Conservation (phyloP, 2,797 vertebrate species). For the Telmatherina bonti region DNA sequence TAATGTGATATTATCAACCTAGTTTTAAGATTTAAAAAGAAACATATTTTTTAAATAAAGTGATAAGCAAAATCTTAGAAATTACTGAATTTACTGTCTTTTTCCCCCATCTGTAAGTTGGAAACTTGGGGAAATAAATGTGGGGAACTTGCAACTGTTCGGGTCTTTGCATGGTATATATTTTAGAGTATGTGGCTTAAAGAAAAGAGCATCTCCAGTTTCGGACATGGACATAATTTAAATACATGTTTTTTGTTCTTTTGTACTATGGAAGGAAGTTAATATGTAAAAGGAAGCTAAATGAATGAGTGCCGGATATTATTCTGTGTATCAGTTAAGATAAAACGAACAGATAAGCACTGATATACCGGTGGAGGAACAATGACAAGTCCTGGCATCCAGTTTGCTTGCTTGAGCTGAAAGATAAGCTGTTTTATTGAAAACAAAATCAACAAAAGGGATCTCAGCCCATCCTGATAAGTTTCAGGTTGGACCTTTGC, state of each 20-base stretch:
- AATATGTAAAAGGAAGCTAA: neutral
- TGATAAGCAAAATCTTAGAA: neutral
- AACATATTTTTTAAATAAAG: neutral
- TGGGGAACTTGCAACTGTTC: neutral
- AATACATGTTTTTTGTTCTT: neutral
- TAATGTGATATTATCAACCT: neutral
- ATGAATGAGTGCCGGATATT: slow-evolving; percentile 5
- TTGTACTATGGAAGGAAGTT: neutral
- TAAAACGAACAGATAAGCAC: neutral
- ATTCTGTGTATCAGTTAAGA: neutral
- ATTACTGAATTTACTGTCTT: neutral
- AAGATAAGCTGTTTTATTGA: neutral
- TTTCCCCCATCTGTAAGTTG: neutral
- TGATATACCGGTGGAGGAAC: neutral
- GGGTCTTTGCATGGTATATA: neutral
- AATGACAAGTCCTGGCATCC: neutral
- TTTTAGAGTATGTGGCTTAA: neutral
- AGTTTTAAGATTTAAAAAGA: neutral
- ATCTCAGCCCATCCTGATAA: neutral
- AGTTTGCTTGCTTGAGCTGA: neutral
- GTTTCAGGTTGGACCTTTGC: neutral
- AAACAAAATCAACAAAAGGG: neutral
- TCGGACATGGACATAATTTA: neutral
- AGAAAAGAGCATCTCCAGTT: neutral
- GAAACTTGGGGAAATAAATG: slow-evolving; percentile 20